A percentile compares a stretch with the other conserved stretches of the same genome.
Conservation (phyloP, 2,797 vertebrate genomes). For the Tauraco hartlaubi region DNA sequence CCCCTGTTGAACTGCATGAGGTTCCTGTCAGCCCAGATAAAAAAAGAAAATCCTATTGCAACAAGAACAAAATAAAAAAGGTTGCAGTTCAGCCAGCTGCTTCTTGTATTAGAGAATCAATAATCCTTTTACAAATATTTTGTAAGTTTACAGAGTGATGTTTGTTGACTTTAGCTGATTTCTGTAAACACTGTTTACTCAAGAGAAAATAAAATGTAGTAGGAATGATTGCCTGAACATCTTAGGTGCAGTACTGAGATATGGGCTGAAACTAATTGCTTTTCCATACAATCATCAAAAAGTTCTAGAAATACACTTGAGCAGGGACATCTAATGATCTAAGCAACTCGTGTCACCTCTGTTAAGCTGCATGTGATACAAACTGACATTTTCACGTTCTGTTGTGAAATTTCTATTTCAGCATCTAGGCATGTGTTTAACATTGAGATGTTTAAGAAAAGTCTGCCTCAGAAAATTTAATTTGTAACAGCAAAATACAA, state of each 20-base stretch:
- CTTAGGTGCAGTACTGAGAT: not conserved
- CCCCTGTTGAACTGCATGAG: not conserved
- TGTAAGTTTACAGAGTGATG: not conserved
- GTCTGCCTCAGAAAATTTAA: not conserved
- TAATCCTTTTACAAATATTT: not conserved
- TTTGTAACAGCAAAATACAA: not conserved
- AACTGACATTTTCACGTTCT: not conserved
- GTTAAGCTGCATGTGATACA: not conserved
- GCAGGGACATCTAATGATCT: not conserved
- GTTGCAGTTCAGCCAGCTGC: not conserved
- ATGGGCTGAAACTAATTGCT: not conserved
- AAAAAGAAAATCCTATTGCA: not conserved
- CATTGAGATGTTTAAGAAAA: not conserved
- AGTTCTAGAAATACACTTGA: not conserved
- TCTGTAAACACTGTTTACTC: not conserved
- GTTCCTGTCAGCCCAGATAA: not conserved
- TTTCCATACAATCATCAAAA: not conserved
- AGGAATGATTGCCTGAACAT: not conserved
- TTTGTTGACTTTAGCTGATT: not conserved
- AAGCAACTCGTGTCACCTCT: not conserved
- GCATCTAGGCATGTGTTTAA: not conserved
- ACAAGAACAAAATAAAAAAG: not conserved
- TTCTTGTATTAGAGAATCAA: not conserved
- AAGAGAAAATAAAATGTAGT: not conserved
- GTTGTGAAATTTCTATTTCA: not conserved